Base-by-base conservation (phyloP, 2,888 invertebrate species). In the Cancer borealis region DNA sequence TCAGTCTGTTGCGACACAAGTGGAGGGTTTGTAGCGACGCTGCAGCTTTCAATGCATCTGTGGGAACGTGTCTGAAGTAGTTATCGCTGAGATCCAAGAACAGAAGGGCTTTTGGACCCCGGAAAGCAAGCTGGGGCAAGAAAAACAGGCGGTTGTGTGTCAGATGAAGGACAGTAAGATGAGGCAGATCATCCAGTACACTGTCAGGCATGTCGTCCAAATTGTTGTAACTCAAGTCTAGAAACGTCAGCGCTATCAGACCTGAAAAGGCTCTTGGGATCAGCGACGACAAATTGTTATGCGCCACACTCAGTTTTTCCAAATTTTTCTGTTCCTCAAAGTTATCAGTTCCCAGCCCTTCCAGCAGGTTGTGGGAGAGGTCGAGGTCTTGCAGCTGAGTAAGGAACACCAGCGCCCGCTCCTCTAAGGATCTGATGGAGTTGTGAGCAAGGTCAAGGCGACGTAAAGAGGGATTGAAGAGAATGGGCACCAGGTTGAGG, bases 401-500 rank as follows among this genome's bases (percentile, higher is more conserved):
- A 87, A 95, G 93, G 90, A 94, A 94, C 21, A 90, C 92, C 21
- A 95, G 60, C 3, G 93, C 95, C 8, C 39, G 39, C n/a, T 94
- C 88, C 30, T 84, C 93, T 4, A 95, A 60, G 79, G 93, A 93
- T n/a, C 91, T 88, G 84, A 95, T 92, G 49, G 91, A 73, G 89
- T 95, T 95, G 73, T 94, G 95, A 54, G 95, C 95, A 45, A 95
- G 91, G 90, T 95, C 94, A n/a, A 95, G 93, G 21, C 93, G 91
- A 46, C 91, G 92, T 3, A 95, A 79, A 30, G 88, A 87, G 0
- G 95, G 95, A 30, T 95, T 94, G 91, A 95, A 94, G 79, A 95
- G 90, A 45, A 95, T 94, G n/a, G 95, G 95, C 10, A 95, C 95
- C 92, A 95, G 91, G 79, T 94, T 95, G 87, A 95, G 46, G n/a